phyloP scores from a whole-genome alignment of 2,797 vertebrate genomes.

The Vipera ursinii region DNA sequence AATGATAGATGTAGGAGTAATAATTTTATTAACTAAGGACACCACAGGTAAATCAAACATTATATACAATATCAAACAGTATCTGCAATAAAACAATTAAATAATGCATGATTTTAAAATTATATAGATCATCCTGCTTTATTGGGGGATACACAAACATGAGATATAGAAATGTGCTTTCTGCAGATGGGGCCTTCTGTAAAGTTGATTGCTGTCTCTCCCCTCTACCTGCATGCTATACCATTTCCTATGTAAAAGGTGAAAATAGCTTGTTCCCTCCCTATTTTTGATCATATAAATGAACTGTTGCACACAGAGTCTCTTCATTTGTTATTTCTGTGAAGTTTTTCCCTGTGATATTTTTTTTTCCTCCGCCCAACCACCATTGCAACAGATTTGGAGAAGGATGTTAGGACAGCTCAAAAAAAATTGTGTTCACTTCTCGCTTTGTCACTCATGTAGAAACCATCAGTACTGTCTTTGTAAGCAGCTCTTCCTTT shows the following conservation, averaged over 20 bases:
- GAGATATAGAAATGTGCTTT: not conserved
- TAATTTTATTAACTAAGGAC: not conserved
- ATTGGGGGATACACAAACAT: not conserved
- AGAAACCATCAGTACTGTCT: not conserved
- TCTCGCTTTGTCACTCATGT: not conserved
- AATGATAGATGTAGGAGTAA: not conserved
- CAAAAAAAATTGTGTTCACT: not conserved
- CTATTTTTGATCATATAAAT: not conserved
- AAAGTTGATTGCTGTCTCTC: not conserved
- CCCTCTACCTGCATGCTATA: not conserved
- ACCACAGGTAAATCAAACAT: not conserved
- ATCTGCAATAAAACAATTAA: not conserved
- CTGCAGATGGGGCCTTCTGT: not conserved
- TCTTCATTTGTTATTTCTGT: not conserved
- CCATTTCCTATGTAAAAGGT: not conserved
- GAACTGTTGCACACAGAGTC: not conserved
- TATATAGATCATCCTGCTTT: slow-evolving; percentile 43
- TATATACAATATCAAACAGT: not conserved
- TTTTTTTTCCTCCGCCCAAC: not conserved
- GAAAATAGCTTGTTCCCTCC: not conserved
- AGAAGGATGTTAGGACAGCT: not conserved
- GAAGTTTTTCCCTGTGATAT: not conserved
- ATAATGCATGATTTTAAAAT: not conserved
- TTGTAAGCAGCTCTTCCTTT: not conserved
- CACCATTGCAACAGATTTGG: not conserved